Evolutionary conservation across 1,140 invertebrate species (phyloP), one percentile per base, ranked within the genome.

Genomic region (Drosophila prosaltans): DNA sequence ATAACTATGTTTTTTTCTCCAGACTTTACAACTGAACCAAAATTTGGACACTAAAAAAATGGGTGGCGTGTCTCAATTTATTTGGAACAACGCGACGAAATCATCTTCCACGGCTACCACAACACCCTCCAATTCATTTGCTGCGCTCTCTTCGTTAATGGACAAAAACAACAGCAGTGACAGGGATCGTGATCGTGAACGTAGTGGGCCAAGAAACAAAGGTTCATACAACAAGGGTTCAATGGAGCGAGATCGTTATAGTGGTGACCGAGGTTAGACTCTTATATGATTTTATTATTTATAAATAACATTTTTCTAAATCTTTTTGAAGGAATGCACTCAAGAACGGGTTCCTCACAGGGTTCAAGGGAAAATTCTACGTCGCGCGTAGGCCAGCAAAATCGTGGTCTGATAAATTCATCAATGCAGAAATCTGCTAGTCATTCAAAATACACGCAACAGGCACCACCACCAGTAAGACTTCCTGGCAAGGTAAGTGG

Each of bases 331-430:
- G 86, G 93, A 93, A 94, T 92, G 41, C 92, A 92, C 77, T 94
- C 94, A 4, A 92, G 94, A 62, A 94, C 94, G 39, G 93, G 94
- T 59, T 94, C 94, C 55, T 94, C 94, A 64, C 94, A 95, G 72
- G 80, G 92, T 28, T 93, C 92, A 3, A 84, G 92, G 24, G 92
- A 93, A 65, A 92, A 80, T 58, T 92, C 91, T 0, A 88, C 90
- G 10, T 92, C 91, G 2, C 80, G 91, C 9, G 71, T 66, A 28
- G 54, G 54, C 2, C 88, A 91, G 55, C 69, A 81, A 54, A 62
- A 43, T 45, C 83, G 91, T 5, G 74, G 73, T 30, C 58, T 86
- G 45, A 80, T 79, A 48, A 78, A 72, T 74, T 57, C 91, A 21
- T 41, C 81, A 48, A 41, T 92, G 60, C 91, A 86, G 68, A 92